These are phyloP conservation scores for Porites australiensis DNA, from an alignment of 64 coral and sea anemone species.

Conservation along the genomic window DNA sequence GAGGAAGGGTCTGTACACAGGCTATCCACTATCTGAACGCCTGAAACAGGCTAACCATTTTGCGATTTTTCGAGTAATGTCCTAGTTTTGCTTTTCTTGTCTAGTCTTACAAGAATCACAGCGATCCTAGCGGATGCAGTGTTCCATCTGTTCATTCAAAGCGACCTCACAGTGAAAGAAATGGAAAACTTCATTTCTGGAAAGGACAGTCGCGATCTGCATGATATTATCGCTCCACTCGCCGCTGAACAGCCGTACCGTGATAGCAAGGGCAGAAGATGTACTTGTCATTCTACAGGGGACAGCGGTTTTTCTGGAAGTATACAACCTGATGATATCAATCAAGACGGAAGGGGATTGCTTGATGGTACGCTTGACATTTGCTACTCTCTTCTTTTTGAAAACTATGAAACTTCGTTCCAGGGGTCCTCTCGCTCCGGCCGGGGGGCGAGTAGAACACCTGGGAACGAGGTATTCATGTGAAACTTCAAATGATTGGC, in stretches of 20 bases:
- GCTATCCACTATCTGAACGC: too few species aligned
- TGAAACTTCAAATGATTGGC: too few species aligned
- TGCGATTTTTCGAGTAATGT: too few species aligned
- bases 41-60: too few species aligned
- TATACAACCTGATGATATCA: background rate
- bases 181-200: slow-evolving; percentile 67
- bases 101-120: slow-evolving; percentile 56
- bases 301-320: slow-evolving; percentile 64
- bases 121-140: slow-evolving; percentile 63
- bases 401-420: background rate
- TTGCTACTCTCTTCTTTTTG: background rate
- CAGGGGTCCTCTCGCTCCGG: too few species aligned
- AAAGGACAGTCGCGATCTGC: slow-evolving; percentile 60
- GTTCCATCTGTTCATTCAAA: slow-evolving; percentile 92
- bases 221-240: slow-evolving; percentile 51
- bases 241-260: slow-evolving; percentile 1
- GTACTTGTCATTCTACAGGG: slow-evolving; percentile 11
- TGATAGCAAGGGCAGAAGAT: slow-evolving; percentile 6
- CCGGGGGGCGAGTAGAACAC: too few species aligned
- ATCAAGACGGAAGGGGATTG: background rate
- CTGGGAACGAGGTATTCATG: too few species aligned
- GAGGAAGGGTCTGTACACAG: too few species aligned
- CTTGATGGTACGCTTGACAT: background rate
- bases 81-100: background rate
- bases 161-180: slow-evolving; percentile 66